Evolutionary conservation across 1,140 invertebrate species (phyloP).

Genomic region (Mercenaria mercenaria): DNA sequence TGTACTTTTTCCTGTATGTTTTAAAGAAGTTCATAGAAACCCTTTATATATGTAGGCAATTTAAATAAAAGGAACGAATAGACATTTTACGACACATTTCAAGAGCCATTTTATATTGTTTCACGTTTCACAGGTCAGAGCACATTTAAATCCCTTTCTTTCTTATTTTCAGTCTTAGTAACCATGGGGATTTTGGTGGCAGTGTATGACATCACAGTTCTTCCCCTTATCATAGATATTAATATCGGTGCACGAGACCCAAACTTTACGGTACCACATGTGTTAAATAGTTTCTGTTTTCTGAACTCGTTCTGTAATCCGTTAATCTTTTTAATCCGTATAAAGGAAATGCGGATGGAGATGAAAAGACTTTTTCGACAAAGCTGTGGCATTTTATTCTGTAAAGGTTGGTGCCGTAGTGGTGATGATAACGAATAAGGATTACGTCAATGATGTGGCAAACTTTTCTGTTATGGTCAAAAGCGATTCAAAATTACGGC

Average conservation of each 20-base stretch:
- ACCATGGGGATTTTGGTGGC: slow-evolving; percentile 6
- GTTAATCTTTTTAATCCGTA: not conserved
- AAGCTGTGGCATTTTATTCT: not conserved
- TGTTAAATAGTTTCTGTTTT: slow-evolving; percentile 18
- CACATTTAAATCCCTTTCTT: too few relatives aligned
- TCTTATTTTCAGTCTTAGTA: not conserved
- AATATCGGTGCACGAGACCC: not conserved
- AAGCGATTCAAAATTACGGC: too few relatives aligned
- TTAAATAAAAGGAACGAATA: too few relatives aligned
- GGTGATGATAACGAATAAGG: too few relatives aligned
- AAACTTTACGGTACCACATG: not conserved
- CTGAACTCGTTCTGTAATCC: slow-evolving; percentile 11
- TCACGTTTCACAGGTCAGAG: not conserved
- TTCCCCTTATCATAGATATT: not conserved
- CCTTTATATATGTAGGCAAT: too few relatives aligned
- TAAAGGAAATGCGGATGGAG: slow-evolving; percentile 17
- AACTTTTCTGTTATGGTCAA: too few relatives aligned
- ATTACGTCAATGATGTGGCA: too few relatives aligned
- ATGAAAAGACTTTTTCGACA: not conserved
- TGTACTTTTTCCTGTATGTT: not conserved
- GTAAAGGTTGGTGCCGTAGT: too few relatives aligned
- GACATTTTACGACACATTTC: too few relatives aligned
- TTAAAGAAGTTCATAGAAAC: too few relatives aligned
- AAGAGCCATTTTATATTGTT: too few relatives aligned
- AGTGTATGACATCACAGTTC: slow-evolving; percentile 22